Percentiles rank a stretch among this genome's conserved stretches.
These are phyloP conservation scores for Meteorus sp. DNA, from an alignment of 1,140 invertebrate species.

Conservation along the genomic window DNA sequence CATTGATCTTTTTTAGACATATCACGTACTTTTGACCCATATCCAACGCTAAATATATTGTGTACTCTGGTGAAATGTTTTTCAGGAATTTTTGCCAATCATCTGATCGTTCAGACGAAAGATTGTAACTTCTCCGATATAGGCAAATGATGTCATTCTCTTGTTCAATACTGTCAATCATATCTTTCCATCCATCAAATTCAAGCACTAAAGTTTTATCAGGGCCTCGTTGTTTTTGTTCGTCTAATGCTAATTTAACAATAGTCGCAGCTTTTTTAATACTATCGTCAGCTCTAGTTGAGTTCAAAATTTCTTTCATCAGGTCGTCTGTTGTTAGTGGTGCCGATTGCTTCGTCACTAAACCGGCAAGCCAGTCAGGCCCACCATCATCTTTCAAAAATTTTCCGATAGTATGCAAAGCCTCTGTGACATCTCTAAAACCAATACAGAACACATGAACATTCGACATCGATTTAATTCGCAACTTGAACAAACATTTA, in stretches of 20 bases:
- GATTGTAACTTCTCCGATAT: slow-evolving; percentile 27
- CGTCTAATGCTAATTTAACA: slow-evolving; percentile 11
- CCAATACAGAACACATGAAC: neutral
- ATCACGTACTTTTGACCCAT: slow-evolving; percentile 31
- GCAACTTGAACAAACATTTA: neutral
- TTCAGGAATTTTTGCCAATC: slow-evolving; percentile 34
- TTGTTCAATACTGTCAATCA: slow-evolving; percentile 25
- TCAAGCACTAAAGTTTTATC: slow-evolving; percentile 3
- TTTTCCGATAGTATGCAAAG: slow-evolving; percentile 22
- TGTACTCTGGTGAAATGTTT: slow-evolving; percentile 27
- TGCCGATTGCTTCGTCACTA: neutral
- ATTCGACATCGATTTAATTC: neutral
- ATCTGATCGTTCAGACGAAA: slow-evolving; percentile 6
- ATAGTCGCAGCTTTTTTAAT: slow-evolving; percentile 22
- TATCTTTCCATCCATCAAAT: slow-evolving; percentile 28
- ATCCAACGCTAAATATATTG: slow-evolving; percentile 29
- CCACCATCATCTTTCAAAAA: slow-evolving; percentile 28
- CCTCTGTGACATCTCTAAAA: slow-evolving; percentile 25
- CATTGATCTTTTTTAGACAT: slow-evolving; percentile 33
- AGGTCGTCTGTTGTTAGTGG: slow-evolving; percentile 28
- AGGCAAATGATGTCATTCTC: slow-evolving; percentile 36
- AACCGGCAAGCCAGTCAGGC: slow-evolving; percentile 21
- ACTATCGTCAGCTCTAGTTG: neutral
- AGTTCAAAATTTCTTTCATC: slow-evolving; percentile 21
- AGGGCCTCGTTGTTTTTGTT: neutral